Base-by-base conservation (phyloP, 1,140 invertebrate genomes). In the Camponotus floridanus region DNA sequence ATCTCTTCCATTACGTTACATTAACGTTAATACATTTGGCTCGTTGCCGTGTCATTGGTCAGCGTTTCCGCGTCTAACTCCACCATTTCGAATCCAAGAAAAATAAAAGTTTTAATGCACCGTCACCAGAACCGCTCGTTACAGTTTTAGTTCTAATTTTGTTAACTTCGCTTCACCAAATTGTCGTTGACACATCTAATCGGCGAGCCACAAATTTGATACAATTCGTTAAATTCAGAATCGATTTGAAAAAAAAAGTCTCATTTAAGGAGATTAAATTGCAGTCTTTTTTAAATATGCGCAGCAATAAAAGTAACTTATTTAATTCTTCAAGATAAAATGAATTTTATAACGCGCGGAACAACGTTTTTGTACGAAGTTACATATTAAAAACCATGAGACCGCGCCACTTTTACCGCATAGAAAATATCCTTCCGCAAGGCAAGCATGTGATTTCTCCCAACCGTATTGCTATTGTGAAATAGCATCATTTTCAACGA, bases 11-110 rank as follows among this genome's bases (percentile, higher is more conserved):
- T 83, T 62, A 73, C 45, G 39, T 70, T 81, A 71, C 31, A 73
- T 73, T 83, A 74, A 61, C 68, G 79, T 73, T 83, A 83, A 83
- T 83, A 83, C 55, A 73, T 83, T 83, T 83, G 79, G 79, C 79
- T 48, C 68, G 79, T 13, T 62, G 79, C 68, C 79, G 55, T 62
- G 26, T 48, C 55, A 57, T 57, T 73, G 68, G 67, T 61, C 79
- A 83, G 39, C n/a, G 13, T 61, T 83, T 6, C 68, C 21, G 2
- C 48, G 45, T 68, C n/a, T 57, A 48, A 8, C 55, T 42, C 18
- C 9, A 59, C 78, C 55, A 59, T 74, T 73, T 74, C 11, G 39
- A 4, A 21, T 45, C 26, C 15, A 36, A 15, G 79, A 45, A 83
- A 73, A 74, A 83, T 74, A 62, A 62, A 83, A 83, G 67, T 83